Evolutionary conservation across 1,140 invertebrate species (phyloP).

Genomic region (Drosophila subpulchrella): DNA sequence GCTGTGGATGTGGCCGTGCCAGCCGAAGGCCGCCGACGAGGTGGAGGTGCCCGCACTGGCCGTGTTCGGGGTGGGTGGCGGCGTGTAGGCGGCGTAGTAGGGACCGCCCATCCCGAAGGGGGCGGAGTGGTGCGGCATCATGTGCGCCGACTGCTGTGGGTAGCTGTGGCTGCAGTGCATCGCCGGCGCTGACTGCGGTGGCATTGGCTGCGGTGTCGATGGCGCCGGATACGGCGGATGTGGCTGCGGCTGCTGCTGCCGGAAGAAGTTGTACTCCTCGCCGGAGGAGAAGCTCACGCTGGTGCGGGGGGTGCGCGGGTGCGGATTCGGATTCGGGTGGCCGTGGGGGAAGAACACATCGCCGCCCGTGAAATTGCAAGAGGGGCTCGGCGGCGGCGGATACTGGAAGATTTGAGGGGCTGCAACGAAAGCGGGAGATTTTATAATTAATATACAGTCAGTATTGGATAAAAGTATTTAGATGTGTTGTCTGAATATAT

Average conservation of each 20-base stretch:
- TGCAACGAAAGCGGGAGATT: slow-evolving; percentile 41
- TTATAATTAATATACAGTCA: neutral
- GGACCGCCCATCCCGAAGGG: slow-evolving; percentile 39
- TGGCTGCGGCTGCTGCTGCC: slow-evolving; percentile 65
- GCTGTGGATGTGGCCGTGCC: slow-evolving; percentile 46
- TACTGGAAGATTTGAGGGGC: slow-evolving; percentile 81
- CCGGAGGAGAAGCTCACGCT: slow-evolving; percentile 73
- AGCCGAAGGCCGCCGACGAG: slow-evolving; percentile 45
- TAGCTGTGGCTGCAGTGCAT: slow-evolving; percentile 75
- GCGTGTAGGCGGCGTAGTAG: slow-evolving; percentile 77
- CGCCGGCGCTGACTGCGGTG: slow-evolving; percentile 77
- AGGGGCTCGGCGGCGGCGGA: slow-evolving; percentile 80
- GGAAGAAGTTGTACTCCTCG: slow-evolving; percentile 76
- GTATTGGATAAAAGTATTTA: neutral
- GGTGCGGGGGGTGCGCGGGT: slow-evolving; percentile 74
- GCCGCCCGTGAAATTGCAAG: slow-evolving; percentile 67
- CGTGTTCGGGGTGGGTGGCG: slow-evolving; percentile 79
- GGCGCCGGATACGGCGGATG: slow-evolving; percentile 65
- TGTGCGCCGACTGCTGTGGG: slow-evolving; percentile 66
- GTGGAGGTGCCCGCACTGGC: slow-evolving; percentile 58
- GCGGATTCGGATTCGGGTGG: slow-evolving; percentile 25
- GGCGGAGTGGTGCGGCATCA: slow-evolving; percentile 60
- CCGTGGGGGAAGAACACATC: slow-evolving; percentile 79
- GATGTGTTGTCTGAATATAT: too few relatives aligned
- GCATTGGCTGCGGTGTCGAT: slow-evolving; percentile 69